Evolutionary conservation across 2,888 invertebrate species (phyloP), one percentile per base, ranked within the genome.

Genomic region (Lithodes maja): DNA sequence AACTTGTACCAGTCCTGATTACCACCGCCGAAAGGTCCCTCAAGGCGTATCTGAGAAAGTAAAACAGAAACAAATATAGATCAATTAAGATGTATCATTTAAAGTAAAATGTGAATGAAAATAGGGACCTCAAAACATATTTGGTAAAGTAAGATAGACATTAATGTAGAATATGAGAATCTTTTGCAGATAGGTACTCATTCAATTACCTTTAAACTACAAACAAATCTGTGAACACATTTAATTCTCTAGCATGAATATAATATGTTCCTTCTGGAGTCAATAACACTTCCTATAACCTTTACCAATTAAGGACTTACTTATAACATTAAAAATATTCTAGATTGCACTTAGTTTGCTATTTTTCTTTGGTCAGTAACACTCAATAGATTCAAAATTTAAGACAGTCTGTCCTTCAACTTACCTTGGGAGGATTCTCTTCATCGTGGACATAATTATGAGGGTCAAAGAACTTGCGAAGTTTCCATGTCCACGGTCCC

Each of bases 1-100:
- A 99, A 99, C 94, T 99, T 99, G 94, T 98, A 98, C 98, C 98
- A 98, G 94, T 98, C 98, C 93, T 99, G 99, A 94, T 99, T 99
- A 12, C 99, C 99, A 15, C 99, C 99, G 2, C 99, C 99, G 92
- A 98, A 99, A 0, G 99, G 99, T 5, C 99, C 99, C 94, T 98
- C 98, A 90, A 99, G 96, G 86, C 98, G 96, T 91, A 94, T 93
- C 94, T 94, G 90, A 7, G 61, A 12, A 61, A 5, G 12, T 12
- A 61, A 61, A 7, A 33, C 33, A 33, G 0, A 33, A 33, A 33
- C 33, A 33, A 33, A 33, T 33, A 33, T 33, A 33, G 33, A 33
- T 33, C 33, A 33, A 33, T 33, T 33, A 33, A 33, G 33, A 33
- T 33, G 33, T 33, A 33, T 33, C 33, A 33, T 33, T 33, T 33